These are phyloP conservation scores for Drosophila miranda DNA, from an alignment of 1,140 invertebrate genomes.

Conservation along the genomic window DNA sequence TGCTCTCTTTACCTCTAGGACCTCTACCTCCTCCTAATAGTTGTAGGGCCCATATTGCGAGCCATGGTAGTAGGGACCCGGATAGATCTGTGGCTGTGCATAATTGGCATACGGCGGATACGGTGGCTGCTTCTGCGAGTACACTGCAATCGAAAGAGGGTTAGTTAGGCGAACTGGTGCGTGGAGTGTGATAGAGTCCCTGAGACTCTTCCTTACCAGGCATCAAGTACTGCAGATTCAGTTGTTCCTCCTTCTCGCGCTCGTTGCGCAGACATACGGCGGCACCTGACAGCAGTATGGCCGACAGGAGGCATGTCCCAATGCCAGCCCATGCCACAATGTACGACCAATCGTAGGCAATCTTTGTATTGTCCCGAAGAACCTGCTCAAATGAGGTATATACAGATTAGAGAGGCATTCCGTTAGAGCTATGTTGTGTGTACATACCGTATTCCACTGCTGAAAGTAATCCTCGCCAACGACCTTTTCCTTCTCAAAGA, in stretches of 20 bases:
- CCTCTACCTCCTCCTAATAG: slow-evolving; percentile 84
- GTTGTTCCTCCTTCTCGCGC: slow-evolving; percentile 94
- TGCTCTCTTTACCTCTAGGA: slow-evolving; percentile 17
- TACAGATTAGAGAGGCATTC: no score
- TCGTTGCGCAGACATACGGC: slow-evolving; percentile 96
- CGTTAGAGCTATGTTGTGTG: slow-evolving; percentile 82
- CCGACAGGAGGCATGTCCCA: slow-evolving; percentile 92
- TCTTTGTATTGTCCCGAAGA: slow-evolving; percentile 91
- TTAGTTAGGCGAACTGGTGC: not conserved
- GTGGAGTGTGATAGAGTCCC: no score
- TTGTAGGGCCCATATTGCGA: slow-evolving; percentile 96
- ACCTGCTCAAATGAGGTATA: slow-evolving; percentile 84
- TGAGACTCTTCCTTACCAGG: slow-evolving; percentile 88
- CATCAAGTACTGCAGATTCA: slow-evolving; percentile 99
- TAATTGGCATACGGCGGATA: slow-evolving; percentile 94
- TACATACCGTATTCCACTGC: slow-evolving; percentile 92
- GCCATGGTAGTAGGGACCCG: slow-evolving; percentile 94
- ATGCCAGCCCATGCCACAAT: slow-evolving; percentile 97
- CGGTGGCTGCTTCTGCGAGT: slow-evolving; percentile 94
- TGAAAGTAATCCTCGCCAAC: slow-evolving; percentile 95
- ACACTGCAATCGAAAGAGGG: slow-evolving; percentile 85
- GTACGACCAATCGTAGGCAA: slow-evolving; percentile 97
- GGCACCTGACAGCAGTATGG: slow-evolving; percentile 95
- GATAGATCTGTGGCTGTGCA: slow-evolving; percentile 91
- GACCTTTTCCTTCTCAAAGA: slow-evolving; percentile 96